Conservation (phyloP, 2,888 invertebrate species). For the Rhingia campestris region DNA sequence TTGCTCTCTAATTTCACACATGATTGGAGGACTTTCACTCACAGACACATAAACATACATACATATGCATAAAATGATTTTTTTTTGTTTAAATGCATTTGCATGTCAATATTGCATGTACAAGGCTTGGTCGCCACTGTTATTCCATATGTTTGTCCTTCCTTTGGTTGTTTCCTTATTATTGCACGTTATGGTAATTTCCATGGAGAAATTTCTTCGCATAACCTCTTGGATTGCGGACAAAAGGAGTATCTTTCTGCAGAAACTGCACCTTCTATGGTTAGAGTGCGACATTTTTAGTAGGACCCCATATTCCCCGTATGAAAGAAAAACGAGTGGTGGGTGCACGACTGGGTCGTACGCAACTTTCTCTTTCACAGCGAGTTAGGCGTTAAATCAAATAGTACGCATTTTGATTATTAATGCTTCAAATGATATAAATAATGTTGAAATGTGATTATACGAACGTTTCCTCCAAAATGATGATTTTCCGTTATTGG, state of each 20-base stretch:
- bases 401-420: too few relatives aligned
- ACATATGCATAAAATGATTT: background rate
- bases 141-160: conserved; percentile 47
- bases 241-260: conserved; percentile 17
- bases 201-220: conserved; percentile 37
- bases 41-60: background rate
- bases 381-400: too few relatives aligned
- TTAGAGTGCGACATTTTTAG: conserved; percentile 35
- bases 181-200: conserved; percentile 60
- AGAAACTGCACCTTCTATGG: conserved; percentile 19
- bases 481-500: too few relatives aligned
- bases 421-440: too few relatives aligned
- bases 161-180: conserved; percentile 39
- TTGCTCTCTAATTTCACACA: conserved; percentile 41
- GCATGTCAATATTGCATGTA: conserved; percentile 66
- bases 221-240: conserved; percentile 30
- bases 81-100: conserved; percentile 37
- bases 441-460: too few relatives aligned
- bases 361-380: too few relatives aligned
- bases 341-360: too few relatives aligned
- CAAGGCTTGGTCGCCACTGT: conserved; percentile 32
- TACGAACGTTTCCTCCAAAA: too few relatives aligned
- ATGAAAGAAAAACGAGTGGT: background rate
- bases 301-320: background rate
- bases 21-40: conserved; percentile 7